phyloP scores from a whole-genome alignment of 2,113 vertebrate genomes.

The Ginglymostoma cirratum region DNA sequence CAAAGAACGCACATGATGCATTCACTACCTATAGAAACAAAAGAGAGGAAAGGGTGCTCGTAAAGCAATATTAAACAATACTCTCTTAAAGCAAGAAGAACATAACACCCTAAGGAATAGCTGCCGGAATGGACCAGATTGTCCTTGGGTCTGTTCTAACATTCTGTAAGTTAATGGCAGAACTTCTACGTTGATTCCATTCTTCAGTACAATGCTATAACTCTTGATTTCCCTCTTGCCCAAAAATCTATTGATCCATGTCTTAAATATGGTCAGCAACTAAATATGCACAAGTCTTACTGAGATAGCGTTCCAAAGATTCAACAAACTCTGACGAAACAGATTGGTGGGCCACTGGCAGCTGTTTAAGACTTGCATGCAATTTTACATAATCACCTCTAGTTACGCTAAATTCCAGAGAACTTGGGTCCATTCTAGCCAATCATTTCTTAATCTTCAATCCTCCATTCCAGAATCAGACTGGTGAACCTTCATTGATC shows the following conservation, averaged over 20 bases:
- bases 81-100: too few species aligned
- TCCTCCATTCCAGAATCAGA: too few species aligned
- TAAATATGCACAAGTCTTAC: neutral
- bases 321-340: neutral
- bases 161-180: neutral
- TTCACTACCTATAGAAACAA: too few species aligned
- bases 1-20: too few species aligned
- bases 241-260: neutral
- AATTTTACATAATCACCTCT: neutral
- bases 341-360: neutral
- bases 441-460: neutral
- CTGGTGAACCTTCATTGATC: neutral
- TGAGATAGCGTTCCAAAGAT: neutral
- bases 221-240: neutral
- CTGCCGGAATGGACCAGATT: neutral
- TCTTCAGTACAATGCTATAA: neutral
- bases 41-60: too few species aligned
- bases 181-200: neutral
- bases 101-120: neutral
- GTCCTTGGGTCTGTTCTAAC: neutral
- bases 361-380: neutral
- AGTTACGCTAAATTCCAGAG: neutral
- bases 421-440: neutral
- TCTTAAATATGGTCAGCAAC: too few species aligned
- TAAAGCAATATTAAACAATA: too few species aligned